phyloP scores from a whole-genome alignment of 2,113 vertebrate genomes.

The Eurystomus gularis region DNA sequence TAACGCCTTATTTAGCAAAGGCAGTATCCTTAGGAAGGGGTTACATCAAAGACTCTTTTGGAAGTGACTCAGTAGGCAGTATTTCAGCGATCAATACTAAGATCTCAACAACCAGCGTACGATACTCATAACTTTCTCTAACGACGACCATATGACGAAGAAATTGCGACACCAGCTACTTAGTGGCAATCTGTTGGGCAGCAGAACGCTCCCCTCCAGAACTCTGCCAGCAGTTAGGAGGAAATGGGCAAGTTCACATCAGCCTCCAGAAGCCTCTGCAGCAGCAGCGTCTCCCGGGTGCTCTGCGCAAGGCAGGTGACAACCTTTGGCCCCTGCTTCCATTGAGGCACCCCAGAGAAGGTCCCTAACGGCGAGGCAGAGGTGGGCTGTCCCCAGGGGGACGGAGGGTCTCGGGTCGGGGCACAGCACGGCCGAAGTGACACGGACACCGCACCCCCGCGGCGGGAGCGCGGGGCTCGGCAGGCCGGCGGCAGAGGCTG shows the following conservation, averaged over 20 bases:
- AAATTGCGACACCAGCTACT: not conserved
- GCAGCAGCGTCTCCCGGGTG: not conserved
- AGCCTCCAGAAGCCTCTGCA: rapidly evolving
- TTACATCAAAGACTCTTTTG: not conserved
- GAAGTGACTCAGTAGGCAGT: not conserved
- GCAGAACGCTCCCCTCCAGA: too few relatives aligned
- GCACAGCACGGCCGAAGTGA: not conserved
- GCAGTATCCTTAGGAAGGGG: not conserved
- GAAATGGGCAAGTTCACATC: rapidly evolving
- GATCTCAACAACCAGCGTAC: rapidly evolving
- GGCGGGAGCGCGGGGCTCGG: too few relatives aligned
- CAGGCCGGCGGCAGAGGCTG: too few relatives aligned
- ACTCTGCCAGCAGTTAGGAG: not conserved
- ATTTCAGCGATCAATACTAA: not conserved
- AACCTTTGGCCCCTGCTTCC: not conserved
- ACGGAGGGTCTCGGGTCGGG: too few relatives aligned
- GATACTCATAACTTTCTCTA: not conserved
- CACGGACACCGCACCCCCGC: not conserved
- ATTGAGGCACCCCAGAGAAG: rapidly evolving
- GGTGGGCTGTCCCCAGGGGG: too few relatives aligned
- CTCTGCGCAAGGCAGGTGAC: rapidly evolving
- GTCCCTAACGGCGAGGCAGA: rapidly evolving
- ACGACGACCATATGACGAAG: not conserved
- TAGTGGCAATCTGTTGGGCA: not conserved
- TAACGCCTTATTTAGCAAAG: not conserved